Base-by-base conservation (phyloP, 2,797 vertebrate genomes). In the Hylomyscus alleni region DNA sequence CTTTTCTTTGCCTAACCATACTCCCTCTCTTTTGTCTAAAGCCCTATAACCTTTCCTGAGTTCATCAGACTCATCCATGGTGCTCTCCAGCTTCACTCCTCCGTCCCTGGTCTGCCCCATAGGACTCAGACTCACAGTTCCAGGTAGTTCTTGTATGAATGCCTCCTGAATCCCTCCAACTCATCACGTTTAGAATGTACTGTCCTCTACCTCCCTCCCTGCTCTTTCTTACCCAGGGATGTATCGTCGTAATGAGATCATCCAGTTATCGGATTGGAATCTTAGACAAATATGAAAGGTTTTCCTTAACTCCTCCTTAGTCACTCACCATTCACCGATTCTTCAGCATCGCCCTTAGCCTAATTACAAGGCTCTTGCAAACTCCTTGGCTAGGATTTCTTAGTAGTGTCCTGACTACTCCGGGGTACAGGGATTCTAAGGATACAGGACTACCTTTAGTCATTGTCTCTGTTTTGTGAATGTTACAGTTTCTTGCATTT, bases 1-100 rank as follows among this genome's bases (percentile, higher is more conserved):
- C 90, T 76, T 89, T 52, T 93, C 81, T 95, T 50, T 89, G 47
- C 72, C 34, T 78, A 19, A 65, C n/a, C 24, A 84, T 44, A 22
- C 40, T 77, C 73, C 84, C 65, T 84, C n/a, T 58, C 44, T 95
- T 15, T 52, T 50, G 19, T 47, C 24, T 80, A 12, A 29, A 50
- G 84, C 56, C 26, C 72, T 5, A 1, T 52, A 26, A 4, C 90
- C 67, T 83, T 75, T 47, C 72, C 54, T 78, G 54, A 67, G 24
- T 86, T 86, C 50, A 40, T 26, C 6, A 54, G 31, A 75, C 92
- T 90, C 26, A 19, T 77, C 11, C 80, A 3, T 1, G 3, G 78
- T 78, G 50, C 83, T 80, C 37, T 40, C 44, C 6, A 78, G 29
- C 34, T 62, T 14, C 56, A 0, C 4, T 15, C 40, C 50, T 73